Percentiles rank a stretch among this genome's conserved stretches.
phyloP scores from a whole-genome alignment of 1,140 invertebrate species.

The Drosophila yakuba region DNA sequence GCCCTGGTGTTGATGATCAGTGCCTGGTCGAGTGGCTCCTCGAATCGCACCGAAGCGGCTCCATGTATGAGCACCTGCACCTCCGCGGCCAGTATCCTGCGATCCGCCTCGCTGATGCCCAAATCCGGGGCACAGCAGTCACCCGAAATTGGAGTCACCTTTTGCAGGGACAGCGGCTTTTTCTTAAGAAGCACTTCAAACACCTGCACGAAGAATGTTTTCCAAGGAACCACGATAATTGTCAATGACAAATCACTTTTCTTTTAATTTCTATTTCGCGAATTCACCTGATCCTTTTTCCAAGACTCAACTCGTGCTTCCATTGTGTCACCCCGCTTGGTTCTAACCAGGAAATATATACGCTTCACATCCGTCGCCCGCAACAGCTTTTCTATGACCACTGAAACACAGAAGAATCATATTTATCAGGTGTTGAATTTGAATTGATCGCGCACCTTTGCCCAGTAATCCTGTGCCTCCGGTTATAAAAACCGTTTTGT shows the following conservation, averaged over 20 bases:
- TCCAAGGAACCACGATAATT: neutral
- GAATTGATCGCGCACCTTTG: constrained; percentile 85
- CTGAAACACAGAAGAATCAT: constrained; percentile 56
- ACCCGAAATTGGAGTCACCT: constrained; percentile 85
- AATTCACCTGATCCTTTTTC: constrained; percentile 74
- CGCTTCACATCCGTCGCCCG: constrained; percentile 89
- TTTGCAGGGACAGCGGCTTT: constrained; percentile 34
- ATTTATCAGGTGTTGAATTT: neutral
- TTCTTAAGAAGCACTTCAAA: constrained; percentile 33
- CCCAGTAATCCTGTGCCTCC: constrained; percentile 91
- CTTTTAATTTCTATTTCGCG: no score
- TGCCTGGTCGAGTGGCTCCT: constrained; percentile 89
- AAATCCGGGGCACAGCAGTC: constrained; percentile 87
- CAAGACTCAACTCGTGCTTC: constrained; percentile 87
- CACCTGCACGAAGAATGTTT: constrained; percentile 14
- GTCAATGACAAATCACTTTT: no score
- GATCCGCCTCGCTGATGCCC: constrained; percentile 88
- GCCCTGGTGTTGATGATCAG: constrained; percentile 87
- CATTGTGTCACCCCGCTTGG: constrained; percentile 90
- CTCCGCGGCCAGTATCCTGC: constrained; percentile 52
- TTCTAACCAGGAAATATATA: constrained; percentile 90
- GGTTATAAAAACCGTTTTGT: constrained; percentile 87
- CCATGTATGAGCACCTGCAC: constrained; percentile 92
- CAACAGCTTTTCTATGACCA: constrained; percentile 92
- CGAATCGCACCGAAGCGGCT: constrained; percentile 93